A percentile compares a stretch with the other conserved stretches of the same genome.
phyloP scores from a whole-genome alignment of 2,797 vertebrate species.

The Emydoidea blandingii region DNA sequence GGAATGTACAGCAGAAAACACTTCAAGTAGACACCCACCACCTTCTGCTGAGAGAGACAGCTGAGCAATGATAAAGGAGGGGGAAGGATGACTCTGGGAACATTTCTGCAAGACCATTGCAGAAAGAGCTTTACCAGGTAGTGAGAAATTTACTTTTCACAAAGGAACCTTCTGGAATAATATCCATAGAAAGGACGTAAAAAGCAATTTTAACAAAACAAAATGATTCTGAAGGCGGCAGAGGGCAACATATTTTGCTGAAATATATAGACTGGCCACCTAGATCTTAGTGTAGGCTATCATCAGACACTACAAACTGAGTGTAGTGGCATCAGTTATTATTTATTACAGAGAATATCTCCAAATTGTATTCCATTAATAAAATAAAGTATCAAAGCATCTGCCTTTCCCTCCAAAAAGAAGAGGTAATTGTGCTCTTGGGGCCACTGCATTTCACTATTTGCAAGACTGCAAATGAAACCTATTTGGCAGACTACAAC shows the following conservation, averaged over 20 bases:
- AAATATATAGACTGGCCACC: constrained; percentile 64
- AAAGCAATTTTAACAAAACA: constrained; percentile 60
- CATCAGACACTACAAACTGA: constrained; percentile 34
- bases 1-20: neutral
- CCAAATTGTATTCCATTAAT: neutral
- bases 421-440: neutral
- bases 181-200: constrained; percentile 61
- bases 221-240: constrained; percentile 47
- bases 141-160: constrained; percentile 60
- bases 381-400: neutral
- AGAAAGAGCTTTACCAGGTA: constrained; percentile 61
- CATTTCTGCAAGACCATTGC: neutral
- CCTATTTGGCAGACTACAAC: rapidly evolving
- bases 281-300: neutral
- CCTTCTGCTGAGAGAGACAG: rapidly evolving
- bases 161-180: constrained; percentile 66
- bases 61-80: neutral
- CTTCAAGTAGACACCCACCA: constrained; percentile 10
- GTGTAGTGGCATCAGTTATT: constrained; percentile 46
- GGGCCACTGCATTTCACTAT: neutral
- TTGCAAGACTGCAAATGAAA: neutral
- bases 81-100: constrained; percentile 31
- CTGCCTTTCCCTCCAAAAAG: neutral
- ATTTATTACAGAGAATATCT: constrained; percentile 16
- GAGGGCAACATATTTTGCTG: constrained; percentile 55